Conservation (phyloP, 2,113 vertebrate species). For the Danio rerio region GRCz12tu NC_133195.1:7217501-7218000, state of each 20-base stretch:
- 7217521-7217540: no score
- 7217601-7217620: not conserved
- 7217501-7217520: no score
- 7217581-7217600: not conserved
- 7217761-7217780: conserved; percentile 85
- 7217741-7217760: conserved; percentile 83
- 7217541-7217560: no score
- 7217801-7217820: conserved; percentile 86
- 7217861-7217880: no score
- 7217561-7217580: no score
- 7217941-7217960: no score
- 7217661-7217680: conserved; percentile 90
- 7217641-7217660: not conserved
- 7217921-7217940: no score
- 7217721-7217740: conserved; percentile 93
- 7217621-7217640: not conserved
- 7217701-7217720: conserved; percentile 92
- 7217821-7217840: conserved; percentile 25
- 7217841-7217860: no score
- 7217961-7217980: no score
- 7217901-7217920: no score
- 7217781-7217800: conserved; percentile 89
- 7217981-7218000: no score
- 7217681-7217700: conserved; percentile 88
- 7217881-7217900: no score